phyloP scores from a whole-genome alignment of 2,113 vertebrate species.

The human region DNA sequence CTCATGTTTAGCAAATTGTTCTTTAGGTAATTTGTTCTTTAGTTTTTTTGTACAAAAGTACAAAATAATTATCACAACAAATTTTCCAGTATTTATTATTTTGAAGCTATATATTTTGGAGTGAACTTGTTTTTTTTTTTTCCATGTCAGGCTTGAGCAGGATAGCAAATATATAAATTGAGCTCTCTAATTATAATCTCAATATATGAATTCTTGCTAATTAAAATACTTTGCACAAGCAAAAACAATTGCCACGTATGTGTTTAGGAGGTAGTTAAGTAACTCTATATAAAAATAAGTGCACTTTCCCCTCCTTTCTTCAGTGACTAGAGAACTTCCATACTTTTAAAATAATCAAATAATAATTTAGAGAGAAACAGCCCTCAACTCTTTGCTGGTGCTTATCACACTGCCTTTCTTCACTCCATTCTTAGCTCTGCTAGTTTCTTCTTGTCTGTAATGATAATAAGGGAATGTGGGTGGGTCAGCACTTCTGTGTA shows the following conservation, averaged over 20 bases:
- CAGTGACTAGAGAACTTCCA: constrained; percentile 66
- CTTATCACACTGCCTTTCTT: constrained; percentile 64
- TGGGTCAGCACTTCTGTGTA: constrained; percentile 83
- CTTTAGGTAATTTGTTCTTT: not conserved
- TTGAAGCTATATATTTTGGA: constrained; percentile 21
- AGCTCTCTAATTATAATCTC: constrained; percentile 61
- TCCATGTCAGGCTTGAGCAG: constrained; percentile 1
- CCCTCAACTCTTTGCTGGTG: constrained; percentile 66
- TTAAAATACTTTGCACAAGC: constrained; percentile 74
- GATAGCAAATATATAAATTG: constrained; percentile 66
- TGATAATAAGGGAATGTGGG: constrained; percentile 88
- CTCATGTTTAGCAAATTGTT: constrained; percentile 12
- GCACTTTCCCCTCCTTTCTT: constrained; percentile 75
- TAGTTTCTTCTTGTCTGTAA: constrained; percentile 62
- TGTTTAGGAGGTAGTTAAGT: constrained; percentile 78
- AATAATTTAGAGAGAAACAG: constrained; percentile 62
- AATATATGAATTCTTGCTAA: constrained; percentile 59
- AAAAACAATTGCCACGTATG: constrained; percentile 73
- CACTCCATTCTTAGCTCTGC: constrained; percentile 71
- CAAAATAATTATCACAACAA: constrained; percentile 23
- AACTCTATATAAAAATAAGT: constrained; percentile 83
- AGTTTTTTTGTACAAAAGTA: not conserved
- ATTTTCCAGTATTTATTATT: constrained; percentile 37
- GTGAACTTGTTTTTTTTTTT: constrained; percentile 36
- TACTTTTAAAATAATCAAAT: constrained; percentile 58